phyloP scores from a whole-genome alignment of 2,113 vertebrate genomes.

The Xiphophorus couchianus region DNA sequence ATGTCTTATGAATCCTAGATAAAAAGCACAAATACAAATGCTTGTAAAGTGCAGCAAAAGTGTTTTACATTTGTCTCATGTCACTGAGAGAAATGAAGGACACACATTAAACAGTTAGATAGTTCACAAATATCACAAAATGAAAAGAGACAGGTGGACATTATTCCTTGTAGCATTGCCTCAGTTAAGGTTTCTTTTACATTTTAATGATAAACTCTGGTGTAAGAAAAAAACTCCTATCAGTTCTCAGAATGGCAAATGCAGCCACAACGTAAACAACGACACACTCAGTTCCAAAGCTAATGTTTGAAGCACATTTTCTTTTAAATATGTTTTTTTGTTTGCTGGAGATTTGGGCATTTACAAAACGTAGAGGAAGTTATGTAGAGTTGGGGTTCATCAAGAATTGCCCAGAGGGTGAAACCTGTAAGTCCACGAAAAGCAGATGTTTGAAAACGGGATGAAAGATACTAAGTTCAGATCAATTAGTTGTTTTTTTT shows the following conservation, averaged over 20 bases:
- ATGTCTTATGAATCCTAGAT: too few relatives aligned
- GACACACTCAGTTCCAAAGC: background rate
- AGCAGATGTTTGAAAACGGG: too few relatives aligned
- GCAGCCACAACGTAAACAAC: background rate
- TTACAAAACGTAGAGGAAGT: background rate
- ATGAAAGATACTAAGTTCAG: too few relatives aligned
- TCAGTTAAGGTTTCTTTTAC: background rate
- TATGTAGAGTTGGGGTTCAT: background rate
- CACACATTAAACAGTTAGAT: background rate
- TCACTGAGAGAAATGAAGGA: background rate
- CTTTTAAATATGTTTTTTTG: background rate
- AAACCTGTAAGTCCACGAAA: too few relatives aligned
- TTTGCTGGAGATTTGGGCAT: too few relatives aligned
- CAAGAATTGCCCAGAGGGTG: too few relatives aligned
- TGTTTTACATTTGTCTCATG: background rate
- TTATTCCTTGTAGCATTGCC: background rate
- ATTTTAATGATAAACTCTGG: too few relatives aligned
- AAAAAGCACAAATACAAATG: background rate
- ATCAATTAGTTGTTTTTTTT: too few relatives aligned
- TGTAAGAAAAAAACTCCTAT: too few relatives aligned
- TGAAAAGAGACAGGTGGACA: background rate
- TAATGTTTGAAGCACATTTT: background rate
- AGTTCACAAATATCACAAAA: too few relatives aligned
- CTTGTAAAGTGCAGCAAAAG: background rate
- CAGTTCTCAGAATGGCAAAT: too few relatives aligned